A percentile compares a stretch with the other conserved stretches of the same genome.
phyloP scores from a whole-genome alignment of 2,888 invertebrate genomes.

The Acronicta alni region DNA sequence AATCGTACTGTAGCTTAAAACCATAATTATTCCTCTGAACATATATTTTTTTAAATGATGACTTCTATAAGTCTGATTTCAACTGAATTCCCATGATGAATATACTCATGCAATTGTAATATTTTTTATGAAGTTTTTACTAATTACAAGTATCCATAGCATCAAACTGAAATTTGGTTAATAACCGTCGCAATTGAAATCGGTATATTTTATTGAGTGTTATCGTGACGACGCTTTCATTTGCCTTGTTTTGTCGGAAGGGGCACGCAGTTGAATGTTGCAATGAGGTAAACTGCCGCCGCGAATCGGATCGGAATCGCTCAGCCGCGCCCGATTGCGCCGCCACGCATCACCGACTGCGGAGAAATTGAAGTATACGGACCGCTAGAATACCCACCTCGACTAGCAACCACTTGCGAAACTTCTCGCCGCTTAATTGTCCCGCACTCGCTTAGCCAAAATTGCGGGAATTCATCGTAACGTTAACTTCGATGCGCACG shows the following conservation, averaged over 20 bases:
- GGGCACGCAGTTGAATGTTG: conserved; percentile 76
- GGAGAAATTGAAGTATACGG: conserved; percentile 86
- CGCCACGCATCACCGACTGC: conserved; percentile 80
- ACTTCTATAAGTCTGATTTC: background rate
- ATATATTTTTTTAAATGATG: background rate
- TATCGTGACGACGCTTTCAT: conserved; percentile 70
- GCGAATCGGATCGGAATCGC: conserved; percentile 85
- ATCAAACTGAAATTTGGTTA: conserved; percentile 40
- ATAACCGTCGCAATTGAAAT: conserved; percentile 58
- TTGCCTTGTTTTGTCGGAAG: conserved; percentile 73
- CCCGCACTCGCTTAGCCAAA: conserved; percentile 67
- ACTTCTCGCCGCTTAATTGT: conserved; percentile 80
- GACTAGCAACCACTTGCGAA: conserved; percentile 80
- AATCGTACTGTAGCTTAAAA: background rate
- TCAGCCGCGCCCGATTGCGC: conserved; percentile 87
- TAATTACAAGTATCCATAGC: background rate
- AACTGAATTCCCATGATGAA: no score
- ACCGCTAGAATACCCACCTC: conserved; percentile 77
- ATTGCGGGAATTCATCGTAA: conserved; percentile 73
- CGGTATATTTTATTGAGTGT: conserved; percentile 52
- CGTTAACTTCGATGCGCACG: conserved; percentile 73
- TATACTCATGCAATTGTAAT: no score
- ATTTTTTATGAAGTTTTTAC: no score
- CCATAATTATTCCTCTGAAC: background rate
- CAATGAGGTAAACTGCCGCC: conserved; percentile 72